A percentile compares a stretch with the other conserved stretches of the same genome.
phyloP scores from a whole-genome alignment of 2,888 invertebrate genomes.

The Dolomedes plantarius region DNA sequence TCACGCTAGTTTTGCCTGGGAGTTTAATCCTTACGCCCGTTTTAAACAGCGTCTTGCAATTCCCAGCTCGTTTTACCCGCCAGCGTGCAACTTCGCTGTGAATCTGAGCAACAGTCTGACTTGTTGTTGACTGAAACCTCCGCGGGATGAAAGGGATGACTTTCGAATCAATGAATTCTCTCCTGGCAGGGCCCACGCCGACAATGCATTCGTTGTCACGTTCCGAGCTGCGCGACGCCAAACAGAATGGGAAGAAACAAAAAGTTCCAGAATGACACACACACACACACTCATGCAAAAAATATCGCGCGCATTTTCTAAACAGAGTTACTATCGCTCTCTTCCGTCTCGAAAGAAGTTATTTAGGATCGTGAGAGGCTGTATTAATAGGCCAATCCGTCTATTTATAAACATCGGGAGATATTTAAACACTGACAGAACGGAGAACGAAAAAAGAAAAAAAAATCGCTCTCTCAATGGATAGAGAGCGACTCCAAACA shows the following conservation, averaged over 20 bases:
- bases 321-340: not conserved
- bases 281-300: not conserved
- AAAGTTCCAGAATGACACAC: not conserved
- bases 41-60: too few relatives aligned
- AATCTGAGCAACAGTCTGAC: too few relatives aligned
- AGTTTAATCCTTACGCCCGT: too few relatives aligned
- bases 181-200: not conserved
- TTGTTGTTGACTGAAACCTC: not conserved
- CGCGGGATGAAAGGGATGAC: not conserved
- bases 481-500: not conserved
- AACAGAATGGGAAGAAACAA: not conserved
- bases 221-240: not conserved
- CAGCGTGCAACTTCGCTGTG: too few relatives aligned
- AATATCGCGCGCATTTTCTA: not conserved
- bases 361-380: not conserved
- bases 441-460: not conserved
- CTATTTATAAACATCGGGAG: slow-evolving; percentile 2
- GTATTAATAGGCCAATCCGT: not conserved
- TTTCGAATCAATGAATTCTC: not conserved
- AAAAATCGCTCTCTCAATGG: not conserved
- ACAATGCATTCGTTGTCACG: slow-evolving; percentile 10
- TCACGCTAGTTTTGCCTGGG: too few relatives aligned
- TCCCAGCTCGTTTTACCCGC: too few relatives aligned
- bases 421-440: not conserved
- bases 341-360: not conserved